Conservation (phyloP, 2,113 vertebrate genomes). For the Hyperopisus bebe region DNA sequence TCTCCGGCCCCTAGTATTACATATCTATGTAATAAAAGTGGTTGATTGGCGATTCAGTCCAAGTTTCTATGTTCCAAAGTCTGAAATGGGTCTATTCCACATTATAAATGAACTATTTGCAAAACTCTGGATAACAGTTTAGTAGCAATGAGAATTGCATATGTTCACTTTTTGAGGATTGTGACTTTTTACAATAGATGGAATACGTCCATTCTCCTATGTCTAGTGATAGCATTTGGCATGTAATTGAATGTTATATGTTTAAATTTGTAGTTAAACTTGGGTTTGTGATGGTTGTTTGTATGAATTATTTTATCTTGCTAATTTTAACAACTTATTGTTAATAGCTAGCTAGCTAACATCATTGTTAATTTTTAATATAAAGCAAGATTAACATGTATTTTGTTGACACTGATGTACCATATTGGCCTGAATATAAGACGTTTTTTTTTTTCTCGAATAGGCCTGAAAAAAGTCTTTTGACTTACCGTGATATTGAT, state of each 20-base stretch:
- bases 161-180: neutral
- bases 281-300: neutral
- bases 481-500: too few species aligned
- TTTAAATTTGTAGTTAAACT: neutral
- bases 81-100: neutral
- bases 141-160: neutral
- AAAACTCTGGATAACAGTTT: neutral
- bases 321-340: neutral
- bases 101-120: neutral
- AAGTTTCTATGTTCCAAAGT: neutral
- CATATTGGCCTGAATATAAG: too few species aligned
- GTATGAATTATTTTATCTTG: neutral
- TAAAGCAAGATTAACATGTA: neutral
- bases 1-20: neutral
- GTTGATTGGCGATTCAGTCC: neutral
- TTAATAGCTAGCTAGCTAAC: neutral
- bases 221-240: neutral
- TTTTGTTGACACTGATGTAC: neutral
- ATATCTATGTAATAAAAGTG: neutral
- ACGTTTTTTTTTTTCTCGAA: too few species aligned
- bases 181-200: neutral
- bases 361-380: neutral
- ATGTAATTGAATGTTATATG: neutral
- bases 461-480: too few species aligned
- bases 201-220: neutral